Evolutionary conservation across 2,888 invertebrate genomes (phyloP), one percentile per base, ranked within the genome.

Genomic region (Xestia ashworthii): DNA sequence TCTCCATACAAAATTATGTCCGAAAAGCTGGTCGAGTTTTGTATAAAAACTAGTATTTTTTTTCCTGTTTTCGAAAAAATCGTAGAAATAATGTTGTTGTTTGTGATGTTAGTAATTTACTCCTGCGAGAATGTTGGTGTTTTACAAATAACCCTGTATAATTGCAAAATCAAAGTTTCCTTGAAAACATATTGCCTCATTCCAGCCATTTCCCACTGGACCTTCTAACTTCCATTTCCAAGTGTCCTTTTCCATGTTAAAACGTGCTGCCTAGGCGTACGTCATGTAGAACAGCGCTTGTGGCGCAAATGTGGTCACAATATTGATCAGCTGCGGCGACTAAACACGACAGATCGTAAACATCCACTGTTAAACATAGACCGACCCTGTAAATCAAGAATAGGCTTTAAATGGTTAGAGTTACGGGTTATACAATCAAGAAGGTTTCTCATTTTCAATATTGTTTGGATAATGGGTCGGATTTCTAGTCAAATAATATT

Each of bases 291-390:
- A 82, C 76, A 82, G n/a, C 38, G 86, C 38, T 81, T 67, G 62
- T 50, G 85, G 69, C 69, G n/a, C 48, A 41, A 80, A 71, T 85
- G 66, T 67, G 85, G 82, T 60, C 53, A 66, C 76, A 70, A 85
- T 85, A 85, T 82, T 82, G 76, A 82, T 82, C 70, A 75, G 82
- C 82, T 50, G 62, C n/a, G 70, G 82, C 44, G 16, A 55, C n/a
- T 70, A 67, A 81, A 85, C 69, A 81, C 50, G 69, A 81, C 82
- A 70, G 85, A 70, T 81, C 81, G 69, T 81, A 85, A 81, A 81
- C 85, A 81, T 69, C 22, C 82, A 65, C 55, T 67, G 70, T 67
- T 74, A 60, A 81, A 70, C 75, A 58, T n/a, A 50, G 48, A 3
- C 62, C 50, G 41, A 65, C 22, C 67, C 65, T 25, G 85, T 68